A percentile compares a stretch with the other conserved stretches of the same genome.
phyloP scores from a whole-genome alignment of 2,113 vertebrate species.

The Gila orcuttii region DNA sequence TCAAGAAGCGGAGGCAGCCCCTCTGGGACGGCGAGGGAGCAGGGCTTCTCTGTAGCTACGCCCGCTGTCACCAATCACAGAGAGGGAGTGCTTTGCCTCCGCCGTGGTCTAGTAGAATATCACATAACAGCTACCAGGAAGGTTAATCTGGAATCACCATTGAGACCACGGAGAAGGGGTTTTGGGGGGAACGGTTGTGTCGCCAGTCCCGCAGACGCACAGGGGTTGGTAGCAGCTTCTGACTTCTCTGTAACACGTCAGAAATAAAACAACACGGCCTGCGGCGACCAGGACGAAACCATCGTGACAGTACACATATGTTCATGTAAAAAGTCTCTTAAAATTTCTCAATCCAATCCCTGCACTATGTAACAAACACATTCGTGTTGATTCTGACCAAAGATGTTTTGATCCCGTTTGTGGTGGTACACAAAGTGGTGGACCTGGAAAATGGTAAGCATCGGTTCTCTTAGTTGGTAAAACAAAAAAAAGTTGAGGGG shows the following conservation, averaged over 20 bases:
- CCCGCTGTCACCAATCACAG: constrained; percentile 69
- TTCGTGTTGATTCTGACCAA: constrained; percentile 2
- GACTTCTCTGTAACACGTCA: constrained; percentile 83
- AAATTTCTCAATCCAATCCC: constrained; percentile 23
- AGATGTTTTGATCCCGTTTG: constrained; percentile 25
- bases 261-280: constrained; percentile 70
- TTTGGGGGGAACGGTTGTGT: neutral
- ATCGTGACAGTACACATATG: neutral
- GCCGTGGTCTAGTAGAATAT: constrained; percentile 71
- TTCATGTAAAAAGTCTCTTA: constrained; percentile 36
- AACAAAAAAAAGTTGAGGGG: neutral
- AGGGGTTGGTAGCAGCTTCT: constrained; percentile 72
- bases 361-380: neutral
- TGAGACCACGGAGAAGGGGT: neutral
- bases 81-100: constrained; percentile 62
- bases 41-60: constrained; percentile 86
- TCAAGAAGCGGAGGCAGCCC: constrained; percentile 52
- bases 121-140: constrained; percentile 68
- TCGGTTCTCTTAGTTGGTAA: neutral
- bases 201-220: constrained; percentile 24
- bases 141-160: constrained; percentile 49
- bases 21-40: constrained; percentile 59
- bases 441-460: constrained; percentile 28
- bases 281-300: constrained; percentile 53
- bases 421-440: neutral